These are phyloP conservation scores for Typhlomys cinereus DNA, from an alignment of 2,113 vertebrate genomes.

Conservation along the genomic window DNA sequence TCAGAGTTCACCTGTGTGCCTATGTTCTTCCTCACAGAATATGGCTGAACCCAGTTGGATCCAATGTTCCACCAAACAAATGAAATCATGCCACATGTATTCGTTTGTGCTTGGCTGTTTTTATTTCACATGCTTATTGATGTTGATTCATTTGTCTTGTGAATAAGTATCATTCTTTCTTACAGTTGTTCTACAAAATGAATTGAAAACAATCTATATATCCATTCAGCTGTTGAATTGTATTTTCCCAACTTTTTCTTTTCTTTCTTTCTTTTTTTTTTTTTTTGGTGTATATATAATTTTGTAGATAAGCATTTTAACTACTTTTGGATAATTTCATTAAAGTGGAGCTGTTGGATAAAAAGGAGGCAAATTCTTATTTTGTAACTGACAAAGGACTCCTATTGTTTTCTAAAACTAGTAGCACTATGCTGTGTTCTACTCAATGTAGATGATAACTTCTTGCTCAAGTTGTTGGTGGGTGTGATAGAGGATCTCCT, in stretches of 20 bases:
- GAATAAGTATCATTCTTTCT: neutral
- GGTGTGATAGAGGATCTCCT: neutral
- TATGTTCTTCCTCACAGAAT: neutral
- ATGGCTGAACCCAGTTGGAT: neutral
- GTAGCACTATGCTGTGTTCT: neutral
- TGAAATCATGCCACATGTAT: neutral
- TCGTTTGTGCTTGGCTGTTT: neutral
- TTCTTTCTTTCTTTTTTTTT: neutral
- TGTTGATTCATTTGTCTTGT: neutral
- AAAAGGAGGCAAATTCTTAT: neutral
- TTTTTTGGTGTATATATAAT: neutral
- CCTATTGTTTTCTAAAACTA: neutral
- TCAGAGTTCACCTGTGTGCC: accelerated
- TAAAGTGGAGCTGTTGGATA: neutral
- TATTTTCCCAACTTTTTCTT: neutral
- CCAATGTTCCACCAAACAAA: neutral
- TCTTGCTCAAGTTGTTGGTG: neutral
- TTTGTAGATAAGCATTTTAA: neutral
- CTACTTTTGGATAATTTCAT: neutral
- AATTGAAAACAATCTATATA: neutral
- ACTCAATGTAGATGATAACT: neutral
- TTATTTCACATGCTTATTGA: neutral
- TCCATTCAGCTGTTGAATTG: neutral
- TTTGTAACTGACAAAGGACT: no score
- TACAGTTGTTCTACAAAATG: neutral